These are phyloP conservation scores for Lithosia quadra DNA, from an alignment of 2,888 invertebrate genomes.

Conservation along the genomic window DNA sequence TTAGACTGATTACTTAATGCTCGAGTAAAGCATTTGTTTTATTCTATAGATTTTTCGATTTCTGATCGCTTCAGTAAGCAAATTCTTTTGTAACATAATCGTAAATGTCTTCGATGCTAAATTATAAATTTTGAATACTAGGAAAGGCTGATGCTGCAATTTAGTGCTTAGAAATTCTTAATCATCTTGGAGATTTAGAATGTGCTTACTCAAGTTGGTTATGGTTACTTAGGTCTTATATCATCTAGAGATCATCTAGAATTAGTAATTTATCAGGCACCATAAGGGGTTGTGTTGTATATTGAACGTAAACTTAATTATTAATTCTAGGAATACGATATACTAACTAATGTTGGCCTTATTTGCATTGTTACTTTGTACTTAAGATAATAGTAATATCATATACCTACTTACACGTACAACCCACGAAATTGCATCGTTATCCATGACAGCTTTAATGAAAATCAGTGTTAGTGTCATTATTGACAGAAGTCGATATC, in stretches of 20 bases:
- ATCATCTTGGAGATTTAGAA: not conserved
- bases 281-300: not conserved
- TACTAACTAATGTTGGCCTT: too few relatives aligned
- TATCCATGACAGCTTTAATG: not conserved
- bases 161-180: not conserved
- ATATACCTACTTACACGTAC: too few relatives aligned
- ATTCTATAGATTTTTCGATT: not conserved
- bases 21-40: not conserved
- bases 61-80: not conserved
- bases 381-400: too few relatives aligned
- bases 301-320: not conserved
- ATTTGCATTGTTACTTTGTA: too few relatives aligned
- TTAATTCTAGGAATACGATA: too few relatives aligned
- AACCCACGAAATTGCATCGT: not conserved
- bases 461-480: not conserved
- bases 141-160: not conserved
- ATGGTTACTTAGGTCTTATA: too few relatives aligned
- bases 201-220: too few relatives aligned
- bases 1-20: constrained; percentile 1
- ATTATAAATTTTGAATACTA: not conserved
- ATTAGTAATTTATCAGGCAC: too few relatives aligned
- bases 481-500: not conserved
- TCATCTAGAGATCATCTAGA: too few relatives aligned
- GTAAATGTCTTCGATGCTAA: not conserved
- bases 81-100: not conserved